Evolutionary conservation across 2,797 vertebrate genomes (phyloP), one percentile per base, ranked within the genome.

Genomic region (Cossypha dichroa): DNA sequence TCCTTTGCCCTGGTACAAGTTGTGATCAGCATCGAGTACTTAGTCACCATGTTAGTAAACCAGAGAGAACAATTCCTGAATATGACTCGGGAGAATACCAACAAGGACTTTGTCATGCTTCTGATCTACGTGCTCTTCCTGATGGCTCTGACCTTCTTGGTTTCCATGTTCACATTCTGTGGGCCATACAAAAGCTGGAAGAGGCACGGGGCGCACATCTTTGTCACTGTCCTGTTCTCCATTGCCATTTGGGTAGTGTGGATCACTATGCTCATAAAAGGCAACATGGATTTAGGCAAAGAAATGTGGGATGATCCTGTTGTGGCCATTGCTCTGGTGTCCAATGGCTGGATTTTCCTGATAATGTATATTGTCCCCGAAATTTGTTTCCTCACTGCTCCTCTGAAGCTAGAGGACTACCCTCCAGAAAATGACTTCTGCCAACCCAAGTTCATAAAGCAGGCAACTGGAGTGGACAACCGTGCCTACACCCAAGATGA

Each of bases 321-420:
- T 12, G 85, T 99, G 49, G 94, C 98, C 86, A 97, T 99, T 15
- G 98, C 98, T 34, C 89, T 99, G 96, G 98, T 99, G 51, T 92
- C 98, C 87, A 99, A 99, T 9, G 99, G 98, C 49, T 99, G 99
- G 99, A 97, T 98, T 75, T 97, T 99, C 62, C 97, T 99, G 73
- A 92, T 98, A 59, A 97, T 98, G 16, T 98, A 99, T 36, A 97
- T 98, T 0, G 23, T 98, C 31, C 98, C 98, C 1, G 99, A 99
- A 97, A 97, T 99, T 29, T 97, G 95, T 56, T 97, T 98, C 92
- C 97, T 99, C 81, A 99, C 98, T 45, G 96, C 87, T 21, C 98
- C 98, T 59, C 85, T 95, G 52, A 97, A 95, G 52, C 81, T 97
- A 41, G 86, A 79, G 31, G 98, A 98, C 78, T 98, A 98, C 34